Percentiles rank a stretch among this genome's conserved stretches.
Conservation (phyloP, 2,113 vertebrate species). For the Pomatostomus ruficeps region DNA sequence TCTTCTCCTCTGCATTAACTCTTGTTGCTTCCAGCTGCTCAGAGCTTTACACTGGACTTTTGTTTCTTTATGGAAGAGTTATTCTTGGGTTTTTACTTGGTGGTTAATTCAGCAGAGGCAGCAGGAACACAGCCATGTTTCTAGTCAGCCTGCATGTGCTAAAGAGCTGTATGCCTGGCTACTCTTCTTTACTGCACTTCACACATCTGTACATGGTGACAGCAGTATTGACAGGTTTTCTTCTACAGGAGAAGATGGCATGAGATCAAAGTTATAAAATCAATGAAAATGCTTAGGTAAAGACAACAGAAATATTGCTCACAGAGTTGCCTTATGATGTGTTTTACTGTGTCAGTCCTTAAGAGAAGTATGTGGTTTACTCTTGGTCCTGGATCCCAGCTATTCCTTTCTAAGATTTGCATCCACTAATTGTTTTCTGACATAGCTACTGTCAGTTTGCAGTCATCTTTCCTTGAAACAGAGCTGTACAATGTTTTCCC, state of each 20-base stretch:
- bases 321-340: neutral
- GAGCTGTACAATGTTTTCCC: neutral
- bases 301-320: neutral
- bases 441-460: neutral
- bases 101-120: neutral
- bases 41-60: neutral
- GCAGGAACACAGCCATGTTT: neutral
- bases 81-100: neutral
- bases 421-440: neutral
- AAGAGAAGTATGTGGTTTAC: neutral
- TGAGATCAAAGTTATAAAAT: neutral
- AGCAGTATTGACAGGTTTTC: neutral
- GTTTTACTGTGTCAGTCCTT: neutral
- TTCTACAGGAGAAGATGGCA: neutral
- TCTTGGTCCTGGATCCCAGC: neutral
- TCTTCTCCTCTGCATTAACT: neutral
- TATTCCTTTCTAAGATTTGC: neutral
- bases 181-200: neutral
- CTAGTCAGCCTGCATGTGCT: neutral
- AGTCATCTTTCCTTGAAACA: neutral
- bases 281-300: neutral
- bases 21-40: neutral
- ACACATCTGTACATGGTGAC: neutral
- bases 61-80: neutral
- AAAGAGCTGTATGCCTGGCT: neutral